Conservation (phyloP, 2,797 vertebrate genomes). For the Fratercula arctica region DNA sequence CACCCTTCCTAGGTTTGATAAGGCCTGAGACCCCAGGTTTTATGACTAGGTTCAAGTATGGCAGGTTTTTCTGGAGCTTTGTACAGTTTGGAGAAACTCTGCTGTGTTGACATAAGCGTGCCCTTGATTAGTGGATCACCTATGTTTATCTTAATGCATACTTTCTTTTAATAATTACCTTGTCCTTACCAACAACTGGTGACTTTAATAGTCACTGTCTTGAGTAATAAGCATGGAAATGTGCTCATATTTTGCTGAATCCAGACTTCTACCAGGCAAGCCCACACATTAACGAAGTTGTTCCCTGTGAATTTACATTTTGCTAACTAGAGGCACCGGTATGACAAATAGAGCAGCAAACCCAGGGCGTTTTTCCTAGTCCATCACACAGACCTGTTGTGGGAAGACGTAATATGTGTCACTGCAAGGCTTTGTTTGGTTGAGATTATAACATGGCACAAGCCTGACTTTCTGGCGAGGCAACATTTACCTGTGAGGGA, state of each 20-base stretch:
- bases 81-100: background rate
- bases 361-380: background rate
- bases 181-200: background rate
- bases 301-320: background rate
- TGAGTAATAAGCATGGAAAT: background rate
- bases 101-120: background rate
- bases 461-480: background rate
- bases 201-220: background rate
- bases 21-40: background rate
- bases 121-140: background rate
- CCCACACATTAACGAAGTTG: background rate
- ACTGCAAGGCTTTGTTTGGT: background rate
- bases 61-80: background rate
- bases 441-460: background rate
- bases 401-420: rapidly evolving
- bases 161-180: conserved; percentile 27
- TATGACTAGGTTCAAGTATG: background rate
- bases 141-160: conserved; percentile 2
- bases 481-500: background rate
- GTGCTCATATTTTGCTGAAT: background rate
- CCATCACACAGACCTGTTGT: background rate
- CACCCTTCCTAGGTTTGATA: background rate
- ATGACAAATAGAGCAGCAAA: background rate
- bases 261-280: background rate
- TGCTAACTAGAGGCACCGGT: background rate